These are phyloP conservation scores for Podargus strigoides DNA, from an alignment of 2,797 vertebrate genomes.

Conservation along the genomic window DNA sequence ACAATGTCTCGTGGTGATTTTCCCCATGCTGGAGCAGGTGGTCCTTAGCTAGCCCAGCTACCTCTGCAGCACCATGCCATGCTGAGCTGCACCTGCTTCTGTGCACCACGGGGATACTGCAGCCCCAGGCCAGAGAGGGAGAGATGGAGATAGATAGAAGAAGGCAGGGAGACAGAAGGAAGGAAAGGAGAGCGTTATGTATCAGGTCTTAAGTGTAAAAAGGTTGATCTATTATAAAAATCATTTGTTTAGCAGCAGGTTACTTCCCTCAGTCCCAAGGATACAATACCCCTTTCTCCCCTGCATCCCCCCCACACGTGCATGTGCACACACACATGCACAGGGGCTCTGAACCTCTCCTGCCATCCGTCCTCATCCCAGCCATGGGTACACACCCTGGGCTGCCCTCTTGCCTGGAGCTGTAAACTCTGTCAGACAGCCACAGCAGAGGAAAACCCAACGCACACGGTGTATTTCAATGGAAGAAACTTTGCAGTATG, in stretches of 20 bases:
- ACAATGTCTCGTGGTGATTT: background rate
- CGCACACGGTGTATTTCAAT: background rate
- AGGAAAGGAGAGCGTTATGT: background rate
- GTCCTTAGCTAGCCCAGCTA: background rate
- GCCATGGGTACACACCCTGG: fast-evolving
- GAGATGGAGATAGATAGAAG: too few species aligned
- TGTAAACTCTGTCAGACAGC: too few species aligned
- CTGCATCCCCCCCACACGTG: background rate
- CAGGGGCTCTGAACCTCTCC: background rate
- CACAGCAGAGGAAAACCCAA: background rate
- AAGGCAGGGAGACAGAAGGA: background rate
- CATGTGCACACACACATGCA: too few species aligned
- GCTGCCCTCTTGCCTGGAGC: fast-evolving
- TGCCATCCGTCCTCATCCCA: background rate
- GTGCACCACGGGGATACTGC: background rate
- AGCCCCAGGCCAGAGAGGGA: background rate
- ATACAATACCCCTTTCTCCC: background rate
- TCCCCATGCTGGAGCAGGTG: too few species aligned
- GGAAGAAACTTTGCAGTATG: background rate
- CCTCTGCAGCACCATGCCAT: background rate
- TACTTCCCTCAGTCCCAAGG: background rate
- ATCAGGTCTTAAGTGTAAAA: background rate
- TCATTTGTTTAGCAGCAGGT: background rate
- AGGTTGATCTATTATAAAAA: background rate
- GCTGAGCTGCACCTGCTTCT: background rate